phyloP scores from a whole-genome alignment of 2,113 vertebrate genomes.

The Dipodomys ordii region DNA sequence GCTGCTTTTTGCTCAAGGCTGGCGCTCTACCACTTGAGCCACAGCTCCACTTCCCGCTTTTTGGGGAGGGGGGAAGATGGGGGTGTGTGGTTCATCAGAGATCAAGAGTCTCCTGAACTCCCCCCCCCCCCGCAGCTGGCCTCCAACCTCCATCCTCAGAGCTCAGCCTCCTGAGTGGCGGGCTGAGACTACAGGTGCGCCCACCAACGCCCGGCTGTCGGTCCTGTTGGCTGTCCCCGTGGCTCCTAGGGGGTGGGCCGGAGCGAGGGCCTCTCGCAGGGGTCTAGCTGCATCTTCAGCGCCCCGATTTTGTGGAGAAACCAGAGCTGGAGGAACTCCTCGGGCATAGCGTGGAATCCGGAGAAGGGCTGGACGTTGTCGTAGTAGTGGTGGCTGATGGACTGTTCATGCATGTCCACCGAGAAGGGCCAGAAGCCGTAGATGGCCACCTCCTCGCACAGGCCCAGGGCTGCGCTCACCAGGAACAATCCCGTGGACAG shows the following conservation, averaged over 20 bases:
- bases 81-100: too few species aligned
- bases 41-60: too few species aligned
- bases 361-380: constrained; percentile 95
- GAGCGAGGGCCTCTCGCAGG: constrained; percentile 82
- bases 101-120: too few species aligned
- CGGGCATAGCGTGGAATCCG: constrained; percentile 97
- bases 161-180: too few species aligned
- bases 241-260: constrained; percentile 73
- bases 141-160: too few species aligned
- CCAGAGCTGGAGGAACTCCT: constrained; percentile 98
- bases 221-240: neutral
- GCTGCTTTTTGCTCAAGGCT: too few species aligned
- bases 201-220: fast-evolving
- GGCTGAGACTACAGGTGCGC: too few species aligned
- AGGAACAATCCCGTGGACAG: constrained; percentile 97
- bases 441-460: constrained; percentile 95
- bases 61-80: too few species aligned
- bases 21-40: too few species aligned
- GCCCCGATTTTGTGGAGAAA: constrained; percentile 95
- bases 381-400: constrained; percentile 98
- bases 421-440: constrained; percentile 99
- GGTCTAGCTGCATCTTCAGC: constrained; percentile 91
- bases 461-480: constrained; percentile 94
- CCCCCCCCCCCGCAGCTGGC: too few species aligned
- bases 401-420: constrained; percentile 88